These are phyloP conservation scores for Amphipoea lucens DNA, from an alignment of 2,888 invertebrate species.

Conservation along the genomic window DNA sequence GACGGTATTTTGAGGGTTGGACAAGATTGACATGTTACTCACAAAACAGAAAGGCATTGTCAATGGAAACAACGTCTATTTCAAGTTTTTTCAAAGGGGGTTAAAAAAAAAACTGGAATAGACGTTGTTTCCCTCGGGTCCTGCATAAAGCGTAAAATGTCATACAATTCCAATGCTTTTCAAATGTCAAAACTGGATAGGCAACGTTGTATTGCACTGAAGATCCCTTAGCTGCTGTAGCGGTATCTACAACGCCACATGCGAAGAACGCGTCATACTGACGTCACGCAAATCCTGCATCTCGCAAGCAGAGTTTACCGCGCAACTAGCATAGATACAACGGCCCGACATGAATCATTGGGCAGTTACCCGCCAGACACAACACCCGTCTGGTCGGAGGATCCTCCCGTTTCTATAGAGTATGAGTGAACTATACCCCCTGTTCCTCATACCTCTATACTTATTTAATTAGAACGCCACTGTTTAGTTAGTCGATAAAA, in stretches of 20 bases:
- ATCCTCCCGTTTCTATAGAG: too few relatives aligned
- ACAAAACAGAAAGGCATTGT: neutral
- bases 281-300: too few relatives aligned
- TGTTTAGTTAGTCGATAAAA: neutral
- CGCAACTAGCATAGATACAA: too few relatives aligned
- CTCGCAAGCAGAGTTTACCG: too few relatives aligned
- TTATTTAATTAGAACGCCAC: neutral
- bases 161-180: too few relatives aligned
- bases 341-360: too few relatives aligned
- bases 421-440: too few relatives aligned
- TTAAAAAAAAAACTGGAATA: neutral
- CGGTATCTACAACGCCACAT: too few relatives aligned
- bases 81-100: neutral
- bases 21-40: neutral
- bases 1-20: slow-evolving; percentile 1
- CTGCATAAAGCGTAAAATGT: neutral
- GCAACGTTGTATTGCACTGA: neutral
- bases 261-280: too few relatives aligned
- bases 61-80: neutral
- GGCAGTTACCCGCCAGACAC: too few relatives aligned
- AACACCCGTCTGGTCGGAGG: too few relatives aligned
- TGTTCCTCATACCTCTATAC: too few relatives aligned
- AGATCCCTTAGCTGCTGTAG: neutral
- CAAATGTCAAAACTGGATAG: neutral
- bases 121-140: neutral